Evolutionary conservation across 2,888 invertebrate species (phyloP).

Genomic region (Cancer borealis): DNA sequence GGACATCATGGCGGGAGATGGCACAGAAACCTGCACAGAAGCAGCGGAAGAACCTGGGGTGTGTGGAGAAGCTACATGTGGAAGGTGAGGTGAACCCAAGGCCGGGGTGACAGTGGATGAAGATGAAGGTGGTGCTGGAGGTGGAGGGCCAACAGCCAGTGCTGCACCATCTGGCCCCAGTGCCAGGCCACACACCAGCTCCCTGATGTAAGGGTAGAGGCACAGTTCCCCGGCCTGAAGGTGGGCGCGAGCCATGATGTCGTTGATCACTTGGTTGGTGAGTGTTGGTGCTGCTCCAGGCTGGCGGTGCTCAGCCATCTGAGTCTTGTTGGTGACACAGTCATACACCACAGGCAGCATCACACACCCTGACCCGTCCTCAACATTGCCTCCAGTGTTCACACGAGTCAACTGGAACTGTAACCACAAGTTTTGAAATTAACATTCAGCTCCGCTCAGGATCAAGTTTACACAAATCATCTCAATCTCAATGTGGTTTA

Average conservation of each 20-base stretch:
- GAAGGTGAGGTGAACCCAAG: constrained; percentile 62
- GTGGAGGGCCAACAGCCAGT: constrained; percentile 51
- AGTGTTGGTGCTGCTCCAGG: constrained; percentile 77
- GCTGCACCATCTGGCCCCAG: constrained; percentile 85
- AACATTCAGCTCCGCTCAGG: background rate
- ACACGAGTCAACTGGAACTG: constrained; percentile 86
- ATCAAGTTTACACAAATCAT: background rate
- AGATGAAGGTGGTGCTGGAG: constrained; percentile 61
- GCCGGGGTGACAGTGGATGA: constrained; percentile 63
- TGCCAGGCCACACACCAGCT: constrained; percentile 90
- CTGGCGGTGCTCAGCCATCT: constrained; percentile 90
- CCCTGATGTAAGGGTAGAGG: constrained; percentile 93
- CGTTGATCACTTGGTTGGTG: constrained; percentile 83
- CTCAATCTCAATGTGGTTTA: background rate
- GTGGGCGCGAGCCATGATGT: constrained; percentile 83
- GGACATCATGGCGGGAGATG: constrained; percentile 54
- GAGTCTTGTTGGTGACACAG: constrained; percentile 90
- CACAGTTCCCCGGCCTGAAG: constrained; percentile 87
- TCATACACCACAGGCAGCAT: constrained; percentile 95
- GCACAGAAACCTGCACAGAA: constrained; percentile 32
- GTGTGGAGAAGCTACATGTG: constrained; percentile 58
- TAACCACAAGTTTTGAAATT: background rate
- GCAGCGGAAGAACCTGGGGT: constrained; percentile 40
- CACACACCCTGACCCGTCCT: constrained; percentile 81
- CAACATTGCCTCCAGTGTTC: background rate